Evolutionary conservation across 1,140 invertebrate genomes (phyloP), one percentile per base, ranked within the genome.

Genomic region (Drosophila ananassae): DNA sequence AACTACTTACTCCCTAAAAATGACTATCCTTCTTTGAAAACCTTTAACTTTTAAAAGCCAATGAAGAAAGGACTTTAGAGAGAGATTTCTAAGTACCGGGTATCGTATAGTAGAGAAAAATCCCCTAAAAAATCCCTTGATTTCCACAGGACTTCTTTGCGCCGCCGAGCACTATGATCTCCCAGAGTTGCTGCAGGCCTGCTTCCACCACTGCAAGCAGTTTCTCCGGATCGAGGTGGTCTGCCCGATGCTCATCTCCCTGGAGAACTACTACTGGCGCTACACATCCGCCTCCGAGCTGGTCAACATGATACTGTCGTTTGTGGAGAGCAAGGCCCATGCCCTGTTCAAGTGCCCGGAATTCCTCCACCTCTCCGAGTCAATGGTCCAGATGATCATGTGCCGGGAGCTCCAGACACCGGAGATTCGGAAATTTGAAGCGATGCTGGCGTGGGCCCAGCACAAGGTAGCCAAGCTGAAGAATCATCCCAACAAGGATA

Each of bases 301-400:
- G 72, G 97, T 98, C 53, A 98, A 98, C 91, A 98, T 98, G 96
- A 98, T 98, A 67, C 92, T 98, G 28, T 96, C 96, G 8, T 98
- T 97, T 92, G 95, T 97, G 3, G 97, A 98, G 92, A 96, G 96
- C 51, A 93, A 97, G 81, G 96, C 97, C 1, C 95, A 95, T 66
- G 94, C 97, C 77, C 93, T 98, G 17, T 98, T 98, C 91, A 95
- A 96, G 71, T 95, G 94, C 32, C 92, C 94, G 9, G 97, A 98
- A 81, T 98, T 98, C 84, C 92, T 98, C 0, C 96, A 95, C 37
- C 94, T 98, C 2, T 98, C 97, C 58, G 97, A 98, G 89, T 98
- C 97, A 0, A 98, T 98, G 97, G 97, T 98, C 0, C 96, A 97
- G 91, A 97, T 97, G 96, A 97, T 98, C 63, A 97, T 98, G 96